These are phyloP conservation scores for Oryzias dopingdopingensis DNA, from an alignment of 2,797 vertebrate genomes.

Conservation along the genomic window DNA sequence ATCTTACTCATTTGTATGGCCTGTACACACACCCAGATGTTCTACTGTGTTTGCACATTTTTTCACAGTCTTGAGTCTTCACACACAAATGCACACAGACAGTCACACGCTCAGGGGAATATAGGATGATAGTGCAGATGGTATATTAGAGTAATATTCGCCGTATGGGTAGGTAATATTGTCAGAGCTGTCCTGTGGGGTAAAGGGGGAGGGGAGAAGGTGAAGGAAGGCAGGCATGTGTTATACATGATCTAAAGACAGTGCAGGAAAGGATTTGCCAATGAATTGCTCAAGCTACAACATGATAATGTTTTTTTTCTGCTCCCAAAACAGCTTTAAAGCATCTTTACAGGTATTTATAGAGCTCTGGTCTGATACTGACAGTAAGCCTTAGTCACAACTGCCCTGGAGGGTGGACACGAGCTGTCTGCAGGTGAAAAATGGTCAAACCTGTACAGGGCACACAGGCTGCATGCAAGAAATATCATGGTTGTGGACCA, in stretches of 20 bases:
- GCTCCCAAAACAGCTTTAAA: neutral
- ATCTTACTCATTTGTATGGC: conserved; percentile 35
- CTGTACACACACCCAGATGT: conserved; percentile 27
- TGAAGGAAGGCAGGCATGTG: conserved; percentile 29
- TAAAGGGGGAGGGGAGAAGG: conserved; percentile 43
- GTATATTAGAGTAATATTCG: conserved; percentile 69
- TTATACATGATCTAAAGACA: conserved; percentile 16
- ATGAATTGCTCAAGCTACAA: neutral
- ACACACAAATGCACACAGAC: conserved; percentile 32
- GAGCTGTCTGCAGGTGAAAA: too few species aligned
- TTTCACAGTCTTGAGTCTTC: conserved; percentile 46
- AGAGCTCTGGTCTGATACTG: neutral
- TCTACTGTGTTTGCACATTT: conserved; percentile 39
- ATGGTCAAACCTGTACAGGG: too few species aligned
- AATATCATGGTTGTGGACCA: too few species aligned
- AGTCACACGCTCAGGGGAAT: conserved; percentile 53
- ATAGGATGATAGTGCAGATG: conserved; percentile 72
- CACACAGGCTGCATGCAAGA: too few species aligned
- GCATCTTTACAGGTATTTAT: neutral
- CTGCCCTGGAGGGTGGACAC: too few species aligned
- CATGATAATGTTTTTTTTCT: neutral
- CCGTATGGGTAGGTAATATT: conserved; percentile 70
- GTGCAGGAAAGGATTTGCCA: conserved; percentile 9
- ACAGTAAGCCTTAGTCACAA: too few species aligned
- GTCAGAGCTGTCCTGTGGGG: conserved; percentile 58